Evolutionary conservation across 2,113 vertebrate genomes (phyloP).

Genomic region (Anguilla rostrata): DNA sequence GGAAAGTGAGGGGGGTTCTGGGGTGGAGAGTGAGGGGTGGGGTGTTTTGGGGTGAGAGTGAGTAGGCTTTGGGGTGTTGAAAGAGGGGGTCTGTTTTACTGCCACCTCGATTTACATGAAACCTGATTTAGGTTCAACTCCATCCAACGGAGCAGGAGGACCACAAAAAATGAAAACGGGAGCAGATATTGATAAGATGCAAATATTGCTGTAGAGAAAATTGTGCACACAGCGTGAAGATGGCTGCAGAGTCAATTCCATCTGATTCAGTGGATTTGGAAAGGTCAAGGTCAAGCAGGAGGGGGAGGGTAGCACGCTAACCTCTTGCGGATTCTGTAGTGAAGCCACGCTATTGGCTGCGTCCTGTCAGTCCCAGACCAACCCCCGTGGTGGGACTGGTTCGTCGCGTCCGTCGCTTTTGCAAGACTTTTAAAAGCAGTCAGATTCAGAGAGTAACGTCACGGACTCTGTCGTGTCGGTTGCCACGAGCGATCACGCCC

Average conservation of each 20-base stretch:
- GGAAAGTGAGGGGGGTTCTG: no score
- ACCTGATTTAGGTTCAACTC: no score
- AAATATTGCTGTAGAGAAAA: background rate
- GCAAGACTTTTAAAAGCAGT: background rate
- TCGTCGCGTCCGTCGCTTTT: background rate
- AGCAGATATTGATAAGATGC: background rate
- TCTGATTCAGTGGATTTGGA: background rate
- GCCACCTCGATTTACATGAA: no score
- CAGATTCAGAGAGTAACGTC: background rate
- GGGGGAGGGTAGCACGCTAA: background rate
- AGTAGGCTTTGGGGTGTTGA: no score
- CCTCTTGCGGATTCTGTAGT: background rate
- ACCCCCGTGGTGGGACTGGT: background rate
- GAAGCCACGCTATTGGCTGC: background rate
- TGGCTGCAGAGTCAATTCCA: background rate
- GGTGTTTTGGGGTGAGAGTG: no score
- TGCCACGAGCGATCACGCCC: background rate
- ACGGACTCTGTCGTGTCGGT: background rate
- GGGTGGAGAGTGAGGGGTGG: no score
- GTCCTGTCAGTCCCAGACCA: background rate
- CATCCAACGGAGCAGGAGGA: no score
- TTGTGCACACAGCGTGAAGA: background rate
- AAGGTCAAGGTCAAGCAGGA: background rate
- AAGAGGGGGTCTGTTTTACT: no score
- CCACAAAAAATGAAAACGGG: no score